phyloP scores from a whole-genome alignment of 2,888 invertebrate species.

The Volucella inanis region DNA sequence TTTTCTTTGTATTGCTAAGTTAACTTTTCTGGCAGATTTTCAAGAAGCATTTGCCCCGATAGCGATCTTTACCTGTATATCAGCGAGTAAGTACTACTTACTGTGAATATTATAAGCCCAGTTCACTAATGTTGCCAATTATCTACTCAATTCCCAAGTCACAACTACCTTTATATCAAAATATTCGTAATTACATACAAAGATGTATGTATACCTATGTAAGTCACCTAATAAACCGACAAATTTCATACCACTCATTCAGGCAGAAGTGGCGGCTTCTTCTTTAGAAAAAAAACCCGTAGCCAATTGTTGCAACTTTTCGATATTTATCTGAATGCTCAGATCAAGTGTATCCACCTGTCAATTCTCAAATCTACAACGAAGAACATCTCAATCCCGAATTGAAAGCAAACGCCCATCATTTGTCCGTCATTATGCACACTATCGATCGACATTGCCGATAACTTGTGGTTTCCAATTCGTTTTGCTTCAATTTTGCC shows the following conservation, averaged over 20 bases:
- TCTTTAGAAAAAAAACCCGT: not conserved
- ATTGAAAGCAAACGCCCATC: conserved; percentile 61
- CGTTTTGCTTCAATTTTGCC: conserved; percentile 63
- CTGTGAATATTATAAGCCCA: too few relatives aligned
- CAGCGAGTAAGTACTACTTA: too few relatives aligned
- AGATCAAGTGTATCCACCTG: conserved; percentile 51
- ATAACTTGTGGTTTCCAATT: conserved; percentile 63
- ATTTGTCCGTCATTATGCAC: conserved; percentile 69
- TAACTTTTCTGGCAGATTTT: too few relatives aligned
- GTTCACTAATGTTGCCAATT: not conserved
- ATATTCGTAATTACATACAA: too few relatives aligned
- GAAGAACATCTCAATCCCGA: conserved; percentile 52
- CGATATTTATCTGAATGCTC: conserved; percentile 58
- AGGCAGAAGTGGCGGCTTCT: conserved; percentile 30
- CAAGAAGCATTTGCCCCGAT: too few relatives aligned
- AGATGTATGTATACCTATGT: not conserved
- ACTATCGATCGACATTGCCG: conserved; percentile 60
- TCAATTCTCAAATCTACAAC: conserved; percentile 1
- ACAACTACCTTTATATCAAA: too few relatives aligned
- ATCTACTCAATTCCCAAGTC: too few relatives aligned
- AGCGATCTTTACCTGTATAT: too few relatives aligned
- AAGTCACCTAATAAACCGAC: conserved; percentile 9
- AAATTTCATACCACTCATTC: conserved; percentile 41
- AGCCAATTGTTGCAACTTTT: conserved; percentile 47
- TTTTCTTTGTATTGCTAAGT: too few relatives aligned